Percentiles rank a stretch among this genome's conserved stretches.
These are phyloP conservation scores for Romanogobio albipinnatus DNA, from an alignment of 2,113 vertebrate species.

Conservation along the genomic window DNA sequence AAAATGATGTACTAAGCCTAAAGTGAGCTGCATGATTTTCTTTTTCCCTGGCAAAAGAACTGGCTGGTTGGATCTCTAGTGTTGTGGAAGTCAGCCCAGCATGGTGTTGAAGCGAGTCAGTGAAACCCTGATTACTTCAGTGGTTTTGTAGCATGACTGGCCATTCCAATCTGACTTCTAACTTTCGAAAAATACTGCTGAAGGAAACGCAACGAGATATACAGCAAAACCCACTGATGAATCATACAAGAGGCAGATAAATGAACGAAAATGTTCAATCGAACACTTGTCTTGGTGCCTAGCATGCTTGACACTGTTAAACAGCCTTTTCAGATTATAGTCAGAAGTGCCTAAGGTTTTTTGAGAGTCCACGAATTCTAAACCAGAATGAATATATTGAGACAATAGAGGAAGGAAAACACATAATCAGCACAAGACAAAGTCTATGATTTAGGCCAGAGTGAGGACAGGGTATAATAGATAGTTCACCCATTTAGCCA, in stretches of 20 bases:
- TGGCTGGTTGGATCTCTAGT: neutral
- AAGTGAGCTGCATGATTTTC: neutral
- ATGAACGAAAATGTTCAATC: conserved; percentile 41
- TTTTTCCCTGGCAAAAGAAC: neutral
- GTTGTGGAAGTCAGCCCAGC: conserved; percentile 23
- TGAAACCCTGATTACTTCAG: conserved; percentile 9
- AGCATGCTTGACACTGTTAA: conserved; percentile 18
- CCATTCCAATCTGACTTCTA: neutral
- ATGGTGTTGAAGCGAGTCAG: neutral
- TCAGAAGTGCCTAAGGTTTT: neutral
- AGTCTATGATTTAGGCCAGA: neutral
- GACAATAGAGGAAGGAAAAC: neutral
- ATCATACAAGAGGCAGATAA: conserved; percentile 10
- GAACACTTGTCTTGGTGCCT: conserved; percentile 8
- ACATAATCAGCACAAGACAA: neutral
- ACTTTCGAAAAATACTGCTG: neutral
- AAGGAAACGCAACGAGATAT: neutral
- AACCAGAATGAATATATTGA: neutral
- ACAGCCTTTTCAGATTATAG: neutral
- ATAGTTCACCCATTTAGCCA: conserved; percentile 4
- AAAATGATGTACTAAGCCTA: conserved; percentile 4
- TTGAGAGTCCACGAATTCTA: neutral
- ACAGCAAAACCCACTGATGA: conserved; percentile 9
- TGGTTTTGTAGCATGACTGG: conserved; percentile 15
- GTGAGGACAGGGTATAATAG: neutral